These are phyloP conservation scores for Spilarctia lutea DNA, from an alignment of 2,888 invertebrate species.

Conservation along the genomic window DNA sequence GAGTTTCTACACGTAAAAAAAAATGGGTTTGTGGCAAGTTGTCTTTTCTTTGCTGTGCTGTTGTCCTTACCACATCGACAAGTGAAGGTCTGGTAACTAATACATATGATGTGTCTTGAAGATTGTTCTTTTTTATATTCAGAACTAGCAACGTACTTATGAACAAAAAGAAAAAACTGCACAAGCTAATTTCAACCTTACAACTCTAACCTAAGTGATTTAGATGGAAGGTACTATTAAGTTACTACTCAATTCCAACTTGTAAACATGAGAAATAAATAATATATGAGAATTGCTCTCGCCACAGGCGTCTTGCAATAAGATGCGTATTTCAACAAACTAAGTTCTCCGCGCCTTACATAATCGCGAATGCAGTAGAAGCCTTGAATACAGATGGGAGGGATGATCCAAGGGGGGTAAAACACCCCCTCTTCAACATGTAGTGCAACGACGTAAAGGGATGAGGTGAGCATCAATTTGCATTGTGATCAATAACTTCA, in stretches of 20 bases:
- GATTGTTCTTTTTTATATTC: too few species aligned
- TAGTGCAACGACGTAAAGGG: not conserved
- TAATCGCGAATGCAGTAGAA: not conserved
- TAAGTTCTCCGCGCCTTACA: not conserved
- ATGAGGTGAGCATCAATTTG: constrained; percentile 52
- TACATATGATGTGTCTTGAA: too few species aligned
- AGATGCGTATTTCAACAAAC: not conserved
- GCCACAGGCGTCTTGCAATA: not conserved
- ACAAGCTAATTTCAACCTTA: not conserved
- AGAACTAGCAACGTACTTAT: too few species aligned
- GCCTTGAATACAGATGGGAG: not conserved
- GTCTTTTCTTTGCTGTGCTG: too few species aligned
- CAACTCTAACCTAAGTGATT: not conserved
- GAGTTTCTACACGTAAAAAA: too few species aligned
- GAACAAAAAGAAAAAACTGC: not conserved
- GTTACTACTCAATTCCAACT: not conserved
- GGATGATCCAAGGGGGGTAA: not conserved
- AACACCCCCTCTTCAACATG: constrained; percentile 1
- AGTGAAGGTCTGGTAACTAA: too few species aligned
- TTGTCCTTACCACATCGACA: too few species aligned
- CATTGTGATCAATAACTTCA: constrained; percentile 53
- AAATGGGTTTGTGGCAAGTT: too few species aligned
- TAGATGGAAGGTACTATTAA: not conserved
- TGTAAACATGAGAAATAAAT: not conserved
- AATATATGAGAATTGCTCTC: not conserved